These are phyloP conservation scores for Bucorvus abyssinicus DNA, from an alignment of 2,797 vertebrate species.

Conservation along the genomic window DNA sequence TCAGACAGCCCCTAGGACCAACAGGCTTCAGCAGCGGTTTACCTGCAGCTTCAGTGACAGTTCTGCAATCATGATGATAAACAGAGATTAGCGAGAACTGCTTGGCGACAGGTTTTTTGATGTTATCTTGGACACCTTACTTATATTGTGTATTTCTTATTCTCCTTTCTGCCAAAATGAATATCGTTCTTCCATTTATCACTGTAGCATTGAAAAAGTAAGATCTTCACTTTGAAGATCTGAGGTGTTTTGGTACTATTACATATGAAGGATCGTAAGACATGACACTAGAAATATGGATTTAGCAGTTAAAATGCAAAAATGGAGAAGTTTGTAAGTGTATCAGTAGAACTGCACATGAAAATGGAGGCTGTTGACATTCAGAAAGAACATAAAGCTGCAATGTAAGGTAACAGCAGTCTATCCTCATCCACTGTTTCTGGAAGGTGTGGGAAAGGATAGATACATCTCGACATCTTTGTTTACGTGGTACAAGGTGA, in stretches of 20 bases:
- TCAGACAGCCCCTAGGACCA: not conserved
- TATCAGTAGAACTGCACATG: not conserved
- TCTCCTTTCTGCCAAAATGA: not conserved
- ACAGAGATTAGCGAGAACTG: not conserved
- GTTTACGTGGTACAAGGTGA: not conserved
- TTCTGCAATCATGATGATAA: not conserved
- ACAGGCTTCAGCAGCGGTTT: not conserved
- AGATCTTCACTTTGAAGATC: not conserved
- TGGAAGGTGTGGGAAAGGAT: not conserved
- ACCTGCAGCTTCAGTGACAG: not conserved
- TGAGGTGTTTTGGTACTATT: not conserved
- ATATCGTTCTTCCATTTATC: not conserved
- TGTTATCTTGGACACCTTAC: not conserved
- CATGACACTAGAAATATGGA: not conserved
- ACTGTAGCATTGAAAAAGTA: not conserved
- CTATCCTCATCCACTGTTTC: not conserved
- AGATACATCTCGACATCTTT: not conserved
- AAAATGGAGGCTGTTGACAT: not conserved
- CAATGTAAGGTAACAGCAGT: not conserved
- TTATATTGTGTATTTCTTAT: not conserved
- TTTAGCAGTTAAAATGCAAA: not conserved
- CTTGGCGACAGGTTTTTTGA: not conserved
- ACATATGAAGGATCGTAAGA: not conserved
- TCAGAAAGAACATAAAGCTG: not conserved
- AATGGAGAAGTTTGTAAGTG: fast-evolving